Evolutionary conservation across 2,888 invertebrate genomes (phyloP).

Genomic region (Homarus gammarus): DNA sequence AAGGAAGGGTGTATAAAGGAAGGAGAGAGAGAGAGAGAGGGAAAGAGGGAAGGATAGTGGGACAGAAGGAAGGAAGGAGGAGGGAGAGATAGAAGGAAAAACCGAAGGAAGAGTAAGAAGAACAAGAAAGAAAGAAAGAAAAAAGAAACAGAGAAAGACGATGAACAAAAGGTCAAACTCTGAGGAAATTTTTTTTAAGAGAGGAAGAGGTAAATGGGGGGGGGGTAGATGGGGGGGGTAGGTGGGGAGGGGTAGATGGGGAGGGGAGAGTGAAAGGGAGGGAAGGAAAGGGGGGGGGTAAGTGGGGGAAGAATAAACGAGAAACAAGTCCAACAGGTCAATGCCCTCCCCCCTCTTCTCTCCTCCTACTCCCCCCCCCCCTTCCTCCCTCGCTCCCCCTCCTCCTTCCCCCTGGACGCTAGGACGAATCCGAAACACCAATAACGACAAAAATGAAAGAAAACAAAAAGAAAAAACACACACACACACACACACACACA

Average conservation of each 20-base stretch:
- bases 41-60: slow-evolving; percentile 10
- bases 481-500: too few species aligned
- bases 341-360: background rate
- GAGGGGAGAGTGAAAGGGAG: background rate
- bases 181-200: too few species aligned
- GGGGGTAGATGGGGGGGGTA: background rate
- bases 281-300: background rate
- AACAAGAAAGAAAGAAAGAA: background rate
- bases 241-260: background rate
- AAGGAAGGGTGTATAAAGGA: too few species aligned
- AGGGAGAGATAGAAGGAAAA: too few species aligned
- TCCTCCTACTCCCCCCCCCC: background rate
- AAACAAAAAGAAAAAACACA: background rate
- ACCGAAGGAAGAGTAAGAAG: too few species aligned
- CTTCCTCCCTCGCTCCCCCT: background rate
- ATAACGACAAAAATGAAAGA: background rate
- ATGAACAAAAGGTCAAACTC: background rate
- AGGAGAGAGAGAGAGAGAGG: background rate
- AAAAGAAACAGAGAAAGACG: background rate
- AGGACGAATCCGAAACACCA: background rate
- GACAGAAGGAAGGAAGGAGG: slow-evolving; percentile 19
- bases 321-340: background rate
- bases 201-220: background rate
- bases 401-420: background rate
- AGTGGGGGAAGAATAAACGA: background rate